phyloP scores from a whole-genome alignment of 2,888 invertebrate species.

The Plemyria rubiginata region DNA sequence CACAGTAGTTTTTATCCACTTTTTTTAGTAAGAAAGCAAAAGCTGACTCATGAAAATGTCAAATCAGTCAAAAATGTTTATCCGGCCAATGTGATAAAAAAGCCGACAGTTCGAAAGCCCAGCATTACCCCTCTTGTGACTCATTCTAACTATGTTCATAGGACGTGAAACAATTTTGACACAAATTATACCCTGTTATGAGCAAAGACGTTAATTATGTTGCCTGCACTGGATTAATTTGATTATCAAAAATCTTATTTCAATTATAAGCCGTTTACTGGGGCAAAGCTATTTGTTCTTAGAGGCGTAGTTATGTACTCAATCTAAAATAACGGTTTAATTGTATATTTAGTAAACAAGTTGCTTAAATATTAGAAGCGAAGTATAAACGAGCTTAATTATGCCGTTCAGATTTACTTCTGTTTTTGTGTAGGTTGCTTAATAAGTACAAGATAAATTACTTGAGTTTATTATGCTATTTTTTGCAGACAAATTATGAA shows the following conservation, averaged over 20 bases:
- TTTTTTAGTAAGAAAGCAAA: too few relatives aligned
- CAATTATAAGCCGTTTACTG: slow-evolving; percentile 75
- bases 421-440: background rate
- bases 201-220: slow-evolving; percentile 76
- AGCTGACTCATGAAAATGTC: too few relatives aligned
- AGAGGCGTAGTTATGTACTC: slow-evolving; percentile 36
- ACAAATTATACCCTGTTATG: slow-evolving; percentile 80
- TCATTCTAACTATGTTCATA: slow-evolving; percentile 71
- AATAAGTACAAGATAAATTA: too few relatives aligned
- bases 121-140: slow-evolving; percentile 57
- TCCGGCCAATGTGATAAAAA: slow-evolving; percentile 4
- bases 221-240: slow-evolving; percentile 76
- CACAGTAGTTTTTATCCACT: too few relatives aligned
- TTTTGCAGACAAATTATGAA: too few relatives aligned
- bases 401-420: background rate
- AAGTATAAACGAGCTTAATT: background rate
- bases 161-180: slow-evolving; percentile 78
- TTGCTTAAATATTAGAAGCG: background rate
- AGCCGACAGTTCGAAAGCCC: slow-evolving; percentile 32
- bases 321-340: slow-evolving; percentile 36
- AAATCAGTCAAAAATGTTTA: background rate
- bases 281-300: slow-evolving; percentile 67
- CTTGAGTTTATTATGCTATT: too few relatives aligned
- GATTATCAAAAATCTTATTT: slow-evolving; percentile 78
- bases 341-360: slow-evolving; percentile 11